Base-by-base conservation (phyloP, 2,113 vertebrate genomes). In the sheep (Ovis aries) region DNA sequence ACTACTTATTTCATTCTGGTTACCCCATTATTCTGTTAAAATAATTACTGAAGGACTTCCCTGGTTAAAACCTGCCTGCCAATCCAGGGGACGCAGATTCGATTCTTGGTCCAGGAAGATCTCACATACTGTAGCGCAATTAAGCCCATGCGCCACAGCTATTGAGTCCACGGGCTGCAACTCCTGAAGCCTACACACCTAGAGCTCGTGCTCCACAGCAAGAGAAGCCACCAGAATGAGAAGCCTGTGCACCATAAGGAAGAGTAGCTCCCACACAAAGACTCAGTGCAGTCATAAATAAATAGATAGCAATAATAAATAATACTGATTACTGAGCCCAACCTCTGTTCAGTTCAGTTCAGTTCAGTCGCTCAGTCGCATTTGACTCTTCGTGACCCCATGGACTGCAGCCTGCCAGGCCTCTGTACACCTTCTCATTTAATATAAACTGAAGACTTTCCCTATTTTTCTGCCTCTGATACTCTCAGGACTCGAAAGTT, bases 401-500 rank as follows among this genome's bases (percentile, higher is more conserved):
- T 43, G 71, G 71, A 77, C 36, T 77, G 21, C 23, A 77, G 71
- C 21, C 6, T 43, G 23, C 6, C 71, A 43, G 71, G 36, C 36
- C 12, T 43, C 23, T 77, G 21, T 43, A 14, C 31, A 64, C 82
- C 77, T 21, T 96, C 98, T 77, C 89, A 99, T 99, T 96, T 99
- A 95, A 99, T 99, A 96, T 90, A 99, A 99, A 97, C 96, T 99
- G 97, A 98, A 98, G 98, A 99, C 98, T 6, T 99, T 98, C 88
- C 98, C 98, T 57, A 98, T 99, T 98, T 98, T 99, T 98, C 98
- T 6, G 64, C 96, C 74, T 98, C 98, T 60, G 98, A 99, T 81
- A 98, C 95, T 60, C 99, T 98, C 17, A 99, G 98, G 74, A 98
- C 86, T n/a, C 77, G 85, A 60, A 99, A 98, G 98, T 5, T 55